phyloP scores from a whole-genome alignment of 2,113 vertebrate genomes.

The Glareola pratincola region DNA sequence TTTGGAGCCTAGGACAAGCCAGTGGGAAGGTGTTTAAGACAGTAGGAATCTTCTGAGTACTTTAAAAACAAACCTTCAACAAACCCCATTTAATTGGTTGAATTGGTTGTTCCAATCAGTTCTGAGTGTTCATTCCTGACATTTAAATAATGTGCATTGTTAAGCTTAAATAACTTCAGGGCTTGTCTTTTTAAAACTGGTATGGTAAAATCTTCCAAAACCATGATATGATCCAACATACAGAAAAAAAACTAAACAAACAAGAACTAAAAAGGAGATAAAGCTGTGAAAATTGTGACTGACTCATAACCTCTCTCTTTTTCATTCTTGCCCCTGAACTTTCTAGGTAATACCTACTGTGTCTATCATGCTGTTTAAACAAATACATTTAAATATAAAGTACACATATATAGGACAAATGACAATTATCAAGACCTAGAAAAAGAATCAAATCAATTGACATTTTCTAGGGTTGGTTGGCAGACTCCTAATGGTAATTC shows the following conservation, averaged over 20 bases:
- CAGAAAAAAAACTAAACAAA: not conserved
- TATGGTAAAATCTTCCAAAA: not conserved
- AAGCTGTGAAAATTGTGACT: not conserved
- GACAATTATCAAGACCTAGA: not conserved
- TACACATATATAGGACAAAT: not conserved
- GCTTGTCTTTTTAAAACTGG: not conserved
- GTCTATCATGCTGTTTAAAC: not conserved
- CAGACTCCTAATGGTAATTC: constrained; percentile 6
- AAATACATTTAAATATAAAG: not conserved
- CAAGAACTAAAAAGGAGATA: not conserved
- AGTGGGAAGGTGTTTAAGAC: not conserved
- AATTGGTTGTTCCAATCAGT: not conserved
- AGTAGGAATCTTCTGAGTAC: not conserved
- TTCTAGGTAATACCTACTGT: not conserved
- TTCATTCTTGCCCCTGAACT: not conserved
- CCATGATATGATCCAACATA: not conserved
- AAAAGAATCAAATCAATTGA: not conserved
- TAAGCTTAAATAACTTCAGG: not conserved
- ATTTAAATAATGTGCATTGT: not conserved
- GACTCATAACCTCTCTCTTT: not conserved
- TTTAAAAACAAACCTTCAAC: not conserved
- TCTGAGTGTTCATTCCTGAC: not conserved
- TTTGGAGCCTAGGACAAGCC: not conserved
- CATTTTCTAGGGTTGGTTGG: constrained; percentile 13
- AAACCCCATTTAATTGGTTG: not conserved